Base-by-base conservation (phyloP, 2,113 vertebrate species). In the Conger conger region DNA sequence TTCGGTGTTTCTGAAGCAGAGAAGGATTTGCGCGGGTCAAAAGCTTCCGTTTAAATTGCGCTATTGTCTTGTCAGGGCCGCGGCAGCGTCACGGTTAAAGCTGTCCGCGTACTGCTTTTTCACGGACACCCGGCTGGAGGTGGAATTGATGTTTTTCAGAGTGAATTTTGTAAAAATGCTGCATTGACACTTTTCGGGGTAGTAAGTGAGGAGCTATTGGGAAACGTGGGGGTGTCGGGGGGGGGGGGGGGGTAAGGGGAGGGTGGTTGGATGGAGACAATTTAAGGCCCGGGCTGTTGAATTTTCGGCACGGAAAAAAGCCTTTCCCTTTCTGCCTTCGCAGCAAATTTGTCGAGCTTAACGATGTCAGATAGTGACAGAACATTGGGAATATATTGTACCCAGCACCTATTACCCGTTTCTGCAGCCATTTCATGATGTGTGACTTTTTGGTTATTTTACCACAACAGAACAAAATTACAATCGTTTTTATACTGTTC, bases 111-210 rank as follows among this genome's bases (percentile, higher is more conserved):
- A 17, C 85, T 73, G 73, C 68, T 83, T 82, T 50, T 73, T 11
- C 68, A 33, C 9, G 68, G 57, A 63, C 57, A 20, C 57, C 93
- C 91, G 91, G 88, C 90, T 92, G 89, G 91, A 94, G 92, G 89
- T 90, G 87, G 89, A 91, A 93, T 87, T 90, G 92, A 90, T 91
- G 92, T 94, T 93, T 63, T 90, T 82, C 87, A 92, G 91, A 86
- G 89, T 27, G 53, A 83, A 87, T 90, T 90, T 84, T 87, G 88
- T 37, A 53, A 87, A 91, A 94, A 88, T 94, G 93, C 92, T 91
- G 88, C 88, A 78, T 35, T 1, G n/a, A 89, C 89, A 86, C 50
- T 92, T 94, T 90, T 18, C 18, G 27, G 37, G 90, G 87, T 90
- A 87, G 38, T 87, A 91, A 87, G 90, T 90, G 77, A 83, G 80